Evolutionary conservation across 1,140 invertebrate genomes (phyloP).

Genomic region (Atta cephalotes): DNA sequence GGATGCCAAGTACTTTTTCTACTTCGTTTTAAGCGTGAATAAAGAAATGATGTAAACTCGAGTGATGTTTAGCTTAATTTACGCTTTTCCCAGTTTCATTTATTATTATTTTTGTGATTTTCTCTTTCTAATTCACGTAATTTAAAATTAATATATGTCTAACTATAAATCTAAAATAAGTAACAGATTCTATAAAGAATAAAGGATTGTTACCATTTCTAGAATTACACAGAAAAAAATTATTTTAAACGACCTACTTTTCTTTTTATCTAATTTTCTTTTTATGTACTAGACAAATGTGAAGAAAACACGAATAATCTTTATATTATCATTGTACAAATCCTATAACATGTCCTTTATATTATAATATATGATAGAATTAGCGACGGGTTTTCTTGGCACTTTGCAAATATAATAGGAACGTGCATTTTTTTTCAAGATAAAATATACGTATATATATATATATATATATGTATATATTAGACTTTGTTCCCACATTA

Average conservation of each 20-base stretch:
- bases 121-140: not conserved
- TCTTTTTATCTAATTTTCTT: slow-evolving; percentile 16
- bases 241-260: slow-evolving; percentile 6
- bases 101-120: slow-evolving; percentile 16
- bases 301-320: slow-evolving; percentile 8
- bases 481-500: slow-evolving; percentile 77
- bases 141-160: slow-evolving; percentile 7
- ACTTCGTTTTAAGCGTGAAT: slow-evolving; percentile 66
- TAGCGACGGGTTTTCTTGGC: slow-evolving; percentile 53
- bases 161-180: slow-evolving; percentile 3
- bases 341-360: slow-evolving; percentile 9
- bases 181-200: not conserved
- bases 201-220: not conserved
- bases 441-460: slow-evolving; percentile 55
- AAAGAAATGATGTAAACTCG: slow-evolving; percentile 55
- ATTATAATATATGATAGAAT: slow-evolving; percentile 36
- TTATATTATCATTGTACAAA: slow-evolving; percentile 27
- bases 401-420: slow-evolving; percentile 62
- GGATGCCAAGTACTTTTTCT: slow-evolving; percentile 61
- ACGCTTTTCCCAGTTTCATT: slow-evolving; percentile 29
- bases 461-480: not conserved
- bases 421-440: slow-evolving; percentile 49
- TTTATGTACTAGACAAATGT: not conserved
- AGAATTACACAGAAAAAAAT: slow-evolving; percentile 25
- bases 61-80: slow-evolving; percentile 11